Evolutionary conservation across 2,888 invertebrate species (phyloP).

Genomic region (Troglohyphantes excavatus): DNA sequence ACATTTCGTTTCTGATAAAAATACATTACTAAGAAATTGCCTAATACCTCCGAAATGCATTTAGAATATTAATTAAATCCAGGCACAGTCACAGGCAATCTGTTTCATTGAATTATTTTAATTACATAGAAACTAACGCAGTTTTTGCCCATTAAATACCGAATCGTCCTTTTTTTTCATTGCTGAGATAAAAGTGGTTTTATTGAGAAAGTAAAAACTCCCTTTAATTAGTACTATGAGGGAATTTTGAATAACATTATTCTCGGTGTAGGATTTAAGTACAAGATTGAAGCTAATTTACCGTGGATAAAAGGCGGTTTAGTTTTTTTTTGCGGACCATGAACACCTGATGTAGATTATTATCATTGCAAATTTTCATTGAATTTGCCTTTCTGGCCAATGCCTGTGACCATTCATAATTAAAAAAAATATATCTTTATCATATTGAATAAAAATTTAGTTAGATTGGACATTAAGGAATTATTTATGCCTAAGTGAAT

Average conservation of each 20-base stretch:
- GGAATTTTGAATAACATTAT: neutral
- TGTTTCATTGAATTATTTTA: neutral
- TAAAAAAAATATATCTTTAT: too few relatives aligned
- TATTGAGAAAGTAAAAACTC: neutral
- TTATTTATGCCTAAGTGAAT: too few relatives aligned
- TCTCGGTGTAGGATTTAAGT: neutral
- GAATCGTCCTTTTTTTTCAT: neutral
- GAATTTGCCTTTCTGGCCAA: neutral
- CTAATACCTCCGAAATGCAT: neutral
- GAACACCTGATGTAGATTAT: neutral
- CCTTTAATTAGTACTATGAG: neutral
- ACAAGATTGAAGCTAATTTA: neutral
- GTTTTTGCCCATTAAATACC: neutral
- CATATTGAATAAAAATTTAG: too few relatives aligned
- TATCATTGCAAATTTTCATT: neutral
- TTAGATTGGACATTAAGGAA: too few relatives aligned
- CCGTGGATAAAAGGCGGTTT: neutral
- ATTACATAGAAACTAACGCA: neutral
- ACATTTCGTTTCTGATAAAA: neutral
- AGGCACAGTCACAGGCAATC: neutral
- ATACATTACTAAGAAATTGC: neutral
- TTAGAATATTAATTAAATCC: neutral
- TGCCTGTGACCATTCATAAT: too few relatives aligned
- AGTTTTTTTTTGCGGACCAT: neutral
- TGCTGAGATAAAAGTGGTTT: neutral